Evolutionary conservation across 2,888 invertebrate species (phyloP), one percentile per base, ranked within the genome.

Genomic region (Lasioglossum villosulum): DNA sequence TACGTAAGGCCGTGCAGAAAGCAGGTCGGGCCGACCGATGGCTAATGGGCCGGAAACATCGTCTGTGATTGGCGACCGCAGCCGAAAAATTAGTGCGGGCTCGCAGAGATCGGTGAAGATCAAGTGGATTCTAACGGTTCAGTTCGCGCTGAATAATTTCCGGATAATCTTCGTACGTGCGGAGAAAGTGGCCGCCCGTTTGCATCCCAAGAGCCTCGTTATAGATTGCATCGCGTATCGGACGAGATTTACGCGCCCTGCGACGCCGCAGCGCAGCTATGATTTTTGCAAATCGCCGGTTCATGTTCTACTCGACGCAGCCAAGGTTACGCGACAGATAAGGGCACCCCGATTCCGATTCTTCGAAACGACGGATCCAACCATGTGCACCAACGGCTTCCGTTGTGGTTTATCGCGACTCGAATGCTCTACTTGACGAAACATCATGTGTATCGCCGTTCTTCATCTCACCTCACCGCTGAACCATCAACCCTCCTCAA

Each of bases 121-220:
- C 92, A 92, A 93, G 92, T 91, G 92, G 93, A 94, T 94, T 88
- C 91, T 91, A 92, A 93, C 92, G 92, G 93, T 45, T 93, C 91
- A 90, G 88, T 84, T 88, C 86, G 87, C 82, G 83, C 86, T 88
- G 93, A 93, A 93, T 94, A 94, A 93, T 93, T 92, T 90, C 78
- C 76, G 89, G 89, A 92, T 91, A 93, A 92, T 89, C 90, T 88
- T 80, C 80, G 90, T 86, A 92, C 92, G 92, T 91, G 92, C 88
- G 83, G 88, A 76, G 91, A 90, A 91, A 92, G 89, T 90, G 87
- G 92, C 86, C 82, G 16, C 78, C 72, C 88, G 83, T 88, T 91
- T 88, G 90, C 90, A 91, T 90, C 86, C 80, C 83, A 83, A 91
- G 78, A 72, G 84, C 80, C 86, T 91, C 88, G 83, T 92, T 91